phyloP scores from a whole-genome alignment of 2,113 vertebrate genomes.

The Tragelaphus imberbis region DNA sequence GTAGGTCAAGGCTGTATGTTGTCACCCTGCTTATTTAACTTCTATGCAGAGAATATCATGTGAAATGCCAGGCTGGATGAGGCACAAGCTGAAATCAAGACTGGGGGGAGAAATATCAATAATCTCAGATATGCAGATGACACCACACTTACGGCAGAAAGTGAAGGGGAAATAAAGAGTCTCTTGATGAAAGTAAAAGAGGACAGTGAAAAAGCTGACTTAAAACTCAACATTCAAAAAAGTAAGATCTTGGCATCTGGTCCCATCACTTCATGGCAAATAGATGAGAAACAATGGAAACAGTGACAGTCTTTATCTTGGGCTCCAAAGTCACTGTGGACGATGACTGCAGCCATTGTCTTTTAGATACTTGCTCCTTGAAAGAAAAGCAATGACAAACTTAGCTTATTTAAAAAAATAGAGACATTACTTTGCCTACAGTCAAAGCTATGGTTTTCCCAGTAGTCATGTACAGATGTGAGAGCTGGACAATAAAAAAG shows the following conservation, averaged over 20 bases:
- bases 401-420: neutral
- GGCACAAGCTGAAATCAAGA: neutral
- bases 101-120: neutral
- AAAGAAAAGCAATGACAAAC: neutral
- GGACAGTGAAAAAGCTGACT: neutral
- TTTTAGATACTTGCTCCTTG: neutral
- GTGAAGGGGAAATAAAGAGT: neutral
- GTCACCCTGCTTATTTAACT: neutral
- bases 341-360: accelerated
- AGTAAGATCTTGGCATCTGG: neutral
- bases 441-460: neutral
- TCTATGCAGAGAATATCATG: neutral
- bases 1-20: neutral
- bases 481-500: neutral
- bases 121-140: neutral
- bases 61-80: neutral
- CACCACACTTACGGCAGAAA: neutral
- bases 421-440: neutral
- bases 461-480: neutral
- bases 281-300: neutral
- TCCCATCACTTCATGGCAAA: neutral
- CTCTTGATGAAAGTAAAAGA: neutral
- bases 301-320: neutral
- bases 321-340: neutral
- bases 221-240: neutral